Evolutionary conservation across 2,888 invertebrate genomes (phyloP), one percentile per base, ranked within the genome.

Genomic region (Lepeophtheirus nordmannii): DNA sequence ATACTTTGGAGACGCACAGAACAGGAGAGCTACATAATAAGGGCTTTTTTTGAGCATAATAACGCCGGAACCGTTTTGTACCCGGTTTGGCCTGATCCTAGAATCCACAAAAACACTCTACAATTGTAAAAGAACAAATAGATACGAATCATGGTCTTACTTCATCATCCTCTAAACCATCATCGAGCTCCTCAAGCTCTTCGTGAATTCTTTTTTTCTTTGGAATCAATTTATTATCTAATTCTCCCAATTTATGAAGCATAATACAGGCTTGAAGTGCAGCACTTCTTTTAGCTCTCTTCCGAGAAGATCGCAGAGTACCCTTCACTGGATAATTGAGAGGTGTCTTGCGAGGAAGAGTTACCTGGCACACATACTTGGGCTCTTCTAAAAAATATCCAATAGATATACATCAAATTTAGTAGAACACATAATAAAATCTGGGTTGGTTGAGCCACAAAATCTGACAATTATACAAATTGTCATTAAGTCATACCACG

Each of bases 241-340:
- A 63, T 23, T 37, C 20, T 10, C 63, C 63, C 14, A 37, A 17
- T 56, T 63, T 8, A 53, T 63, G 63, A 1, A 63, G 63, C 10
- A 37, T 17, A 2, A 10, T 30, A 12, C 20, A 46, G 7, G 63
- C 63, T 5, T 63, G 20, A 10, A 63, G 56, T 8, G 63, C 63
- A 56, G 56, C 53, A 20, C 37, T n/a, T 56, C 63, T 46, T 30
- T 63, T 63, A 5, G 63, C 63, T 12, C n/a, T n/a, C 5, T 12
- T 56, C 8, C 14, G 14, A 1, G 53, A 46, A 3, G 53, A 2
- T 46, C 53, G 53, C 5, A 46, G 53, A n/a, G 53, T 8, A n/a
- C 53, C 53, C 17, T 46, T 14, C 5, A 46, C 17, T 3, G 53
- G 53, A 17, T 3, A 14, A 46, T 14, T 46, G 1, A 46, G 53